A percentile compares a stretch with the other conserved stretches of the same genome.
phyloP scores from a whole-genome alignment of 2,888 invertebrate species.

The Opisthograptis luteolata region DNA sequence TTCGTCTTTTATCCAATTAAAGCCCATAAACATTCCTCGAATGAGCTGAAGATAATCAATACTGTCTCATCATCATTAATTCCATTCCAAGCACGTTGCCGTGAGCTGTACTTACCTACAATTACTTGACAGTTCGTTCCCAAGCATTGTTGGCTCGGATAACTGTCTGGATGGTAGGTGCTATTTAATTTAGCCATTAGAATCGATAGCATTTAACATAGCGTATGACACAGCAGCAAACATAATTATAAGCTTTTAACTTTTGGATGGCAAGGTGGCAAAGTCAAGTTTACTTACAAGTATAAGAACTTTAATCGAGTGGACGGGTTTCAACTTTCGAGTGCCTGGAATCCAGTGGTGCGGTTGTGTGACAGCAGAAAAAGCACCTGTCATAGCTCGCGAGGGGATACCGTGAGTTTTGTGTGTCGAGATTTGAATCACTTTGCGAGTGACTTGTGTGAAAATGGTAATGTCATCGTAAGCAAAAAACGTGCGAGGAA shows the following conservation, averaged over 20 bases:
- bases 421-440: too few relatives aligned
- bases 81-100: not conserved
- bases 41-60: not conserved
- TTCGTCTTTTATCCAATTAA: too few relatives aligned
- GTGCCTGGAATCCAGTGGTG: too few relatives aligned
- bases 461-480: too few relatives aligned
- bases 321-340: too few relatives aligned
- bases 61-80: not conserved
- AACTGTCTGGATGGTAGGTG: constrained; percentile 1
- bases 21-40: not conserved
- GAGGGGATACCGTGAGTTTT: too few relatives aligned
- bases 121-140: constrained; percentile 14
- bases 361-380: too few relatives aligned
- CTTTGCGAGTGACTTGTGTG: too few relatives aligned
- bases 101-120: not conserved
- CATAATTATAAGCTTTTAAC: not conserved
- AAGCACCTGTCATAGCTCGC: too few relatives aligned
- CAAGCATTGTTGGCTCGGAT: constrained; percentile 8
- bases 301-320: too few relatives aligned
- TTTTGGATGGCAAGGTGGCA: not conserved
- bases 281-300: too few relatives aligned
- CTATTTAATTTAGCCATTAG: not conserved
- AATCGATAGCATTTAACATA: not conserved
- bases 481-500: too few relatives aligned
- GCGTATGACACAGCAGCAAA: not conserved